A percentile compares a stretch with the other conserved stretches of the same genome.
phyloP scores from a whole-genome alignment of 2,888 invertebrate genomes.

The Chelonus formosanus region DNA sequence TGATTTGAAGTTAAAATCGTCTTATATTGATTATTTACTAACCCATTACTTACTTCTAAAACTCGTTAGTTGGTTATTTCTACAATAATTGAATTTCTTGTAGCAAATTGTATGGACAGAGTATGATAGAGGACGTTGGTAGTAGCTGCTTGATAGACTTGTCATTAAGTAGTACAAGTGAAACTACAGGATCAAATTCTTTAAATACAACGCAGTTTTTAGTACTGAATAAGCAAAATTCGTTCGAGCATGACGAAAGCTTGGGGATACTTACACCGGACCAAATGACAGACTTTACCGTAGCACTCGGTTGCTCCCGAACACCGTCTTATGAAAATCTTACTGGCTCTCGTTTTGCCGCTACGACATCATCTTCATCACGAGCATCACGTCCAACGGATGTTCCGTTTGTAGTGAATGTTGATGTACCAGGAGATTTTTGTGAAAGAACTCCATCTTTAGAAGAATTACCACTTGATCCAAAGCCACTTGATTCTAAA shows the following conservation, averaged over 20 bases:
- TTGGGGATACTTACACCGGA: constrained; percentile 88
- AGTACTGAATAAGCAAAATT: constrained; percentile 76
- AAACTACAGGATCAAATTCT: constrained; percentile 34
- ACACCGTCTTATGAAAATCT: constrained; percentile 75
- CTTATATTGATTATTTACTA: no score
- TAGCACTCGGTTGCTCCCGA: constrained; percentile 72
- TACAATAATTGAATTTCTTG: neutral
- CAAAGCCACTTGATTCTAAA: constrained; percentile 59
- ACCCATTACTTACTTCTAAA: no score
- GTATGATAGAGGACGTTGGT: constrained; percentile 52
- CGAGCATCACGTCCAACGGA: constrained; percentile 51
- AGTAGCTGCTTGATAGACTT: constrained; percentile 51
- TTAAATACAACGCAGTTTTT: constrained; percentile 50
- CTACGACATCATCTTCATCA: constrained; percentile 49
- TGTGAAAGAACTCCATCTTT: constrained; percentile 85
- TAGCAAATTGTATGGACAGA: constrained; percentile 50
- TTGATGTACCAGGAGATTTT: constrained; percentile 40
- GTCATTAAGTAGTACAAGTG: constrained; percentile 35
- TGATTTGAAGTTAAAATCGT: no score
- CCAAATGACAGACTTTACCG: constrained; percentile 79
- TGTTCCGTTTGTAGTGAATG: constrained; percentile 36
- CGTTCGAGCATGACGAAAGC: constrained; percentile 82
- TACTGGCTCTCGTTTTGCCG: constrained; percentile 53
- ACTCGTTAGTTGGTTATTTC: no score
- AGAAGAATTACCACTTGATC: constrained; percentile 84